Evolutionary conservation across 2,113 vertebrate genomes (phyloP).

Genomic region (Holacanthus passer): DNA sequence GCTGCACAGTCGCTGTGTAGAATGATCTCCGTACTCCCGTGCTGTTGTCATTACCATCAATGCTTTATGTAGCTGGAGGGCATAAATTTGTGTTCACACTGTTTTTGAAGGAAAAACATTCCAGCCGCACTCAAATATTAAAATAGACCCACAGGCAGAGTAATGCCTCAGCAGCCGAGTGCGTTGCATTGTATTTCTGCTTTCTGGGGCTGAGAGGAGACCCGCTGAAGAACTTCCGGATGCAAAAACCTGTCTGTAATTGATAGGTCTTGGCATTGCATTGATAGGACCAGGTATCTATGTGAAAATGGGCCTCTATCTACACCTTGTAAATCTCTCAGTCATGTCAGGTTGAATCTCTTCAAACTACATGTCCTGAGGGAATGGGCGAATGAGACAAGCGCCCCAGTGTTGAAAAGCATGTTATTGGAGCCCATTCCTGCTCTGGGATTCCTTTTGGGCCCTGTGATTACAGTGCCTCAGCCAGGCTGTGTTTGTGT

Average conservation of each 20-base stretch:
- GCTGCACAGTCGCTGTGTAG: constrained; percentile 26
- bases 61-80: constrained; percentile 60
- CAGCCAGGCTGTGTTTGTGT: constrained; percentile 47
- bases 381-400: constrained; percentile 58
- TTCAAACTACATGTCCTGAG: constrained; percentile 60
- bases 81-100: constrained; percentile 67
- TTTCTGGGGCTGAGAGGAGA: constrained; percentile 36
- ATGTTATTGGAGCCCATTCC: constrained; percentile 75
- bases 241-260: constrained; percentile 46
- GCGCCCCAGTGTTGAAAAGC: constrained; percentile 57
- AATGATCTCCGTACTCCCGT: constrained; percentile 42
- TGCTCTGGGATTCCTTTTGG: constrained; percentile 68
- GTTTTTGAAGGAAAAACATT: constrained; percentile 63
- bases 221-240: constrained; percentile 44
- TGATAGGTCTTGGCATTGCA: constrained; percentile 56
- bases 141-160: constrained; percentile 67
- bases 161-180: constrained; percentile 30
- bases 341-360: constrained; percentile 68
- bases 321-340: constrained; percentile 69
- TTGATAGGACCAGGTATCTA: constrained; percentile 49
- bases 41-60: constrained; percentile 64
- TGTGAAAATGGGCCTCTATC: constrained; percentile 55
- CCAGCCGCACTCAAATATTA: constrained; percentile 66
- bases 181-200: constrained; percentile 9
- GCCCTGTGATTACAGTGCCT: constrained; percentile 72